Conservation (phyloP, 2,888 invertebrate genomes). For the Elmis aenea region DNA sequence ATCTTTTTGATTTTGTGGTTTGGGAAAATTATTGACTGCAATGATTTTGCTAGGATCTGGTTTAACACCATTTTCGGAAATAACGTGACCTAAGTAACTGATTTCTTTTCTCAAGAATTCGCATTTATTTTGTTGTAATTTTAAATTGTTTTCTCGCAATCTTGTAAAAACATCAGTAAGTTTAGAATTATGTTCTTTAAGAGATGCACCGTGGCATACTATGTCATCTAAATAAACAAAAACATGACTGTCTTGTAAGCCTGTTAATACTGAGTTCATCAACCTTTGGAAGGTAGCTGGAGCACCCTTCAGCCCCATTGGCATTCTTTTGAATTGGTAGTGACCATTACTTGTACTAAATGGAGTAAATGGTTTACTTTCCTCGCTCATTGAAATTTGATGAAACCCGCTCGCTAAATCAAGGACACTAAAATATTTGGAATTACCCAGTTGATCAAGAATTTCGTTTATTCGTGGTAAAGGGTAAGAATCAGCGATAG, state of each 20-base stretch:
- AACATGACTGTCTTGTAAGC: background rate
- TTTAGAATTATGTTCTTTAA: background rate
- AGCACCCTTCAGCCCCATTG: slow-evolving; percentile 7
- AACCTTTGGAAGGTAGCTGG: background rate
- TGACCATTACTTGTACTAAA: slow-evolving; percentile 22
- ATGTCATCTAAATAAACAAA: background rate
- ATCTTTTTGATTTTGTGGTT: too few species aligned
- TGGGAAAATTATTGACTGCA: too few species aligned
- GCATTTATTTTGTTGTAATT: slow-evolving; percentile 1
- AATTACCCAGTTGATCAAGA: slow-evolving; percentile 12
- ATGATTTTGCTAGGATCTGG: slow-evolving; percentile 1
- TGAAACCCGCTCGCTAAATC: slow-evolving; percentile 28
- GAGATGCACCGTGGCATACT: background rate
- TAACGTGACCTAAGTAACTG: slow-evolving; percentile 2
- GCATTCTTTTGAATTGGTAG: slow-evolving; percentile 25
- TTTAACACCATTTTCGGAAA: background rate
- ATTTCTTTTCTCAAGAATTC: background rate
- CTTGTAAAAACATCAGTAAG: too few species aligned
- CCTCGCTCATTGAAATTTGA: slow-evolving; percentile 23
- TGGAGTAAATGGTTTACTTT: slow-evolving; percentile 25
- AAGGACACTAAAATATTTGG: slow-evolving; percentile 17
- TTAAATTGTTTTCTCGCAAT: too few species aligned
- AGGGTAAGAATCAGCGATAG: slow-evolving; percentile 28
- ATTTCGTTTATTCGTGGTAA: slow-evolving; percentile 19
- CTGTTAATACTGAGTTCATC: background rate